Conservation (phyloP, 2,113 vertebrate species). For the Triplophysa tibetana region DNA sequence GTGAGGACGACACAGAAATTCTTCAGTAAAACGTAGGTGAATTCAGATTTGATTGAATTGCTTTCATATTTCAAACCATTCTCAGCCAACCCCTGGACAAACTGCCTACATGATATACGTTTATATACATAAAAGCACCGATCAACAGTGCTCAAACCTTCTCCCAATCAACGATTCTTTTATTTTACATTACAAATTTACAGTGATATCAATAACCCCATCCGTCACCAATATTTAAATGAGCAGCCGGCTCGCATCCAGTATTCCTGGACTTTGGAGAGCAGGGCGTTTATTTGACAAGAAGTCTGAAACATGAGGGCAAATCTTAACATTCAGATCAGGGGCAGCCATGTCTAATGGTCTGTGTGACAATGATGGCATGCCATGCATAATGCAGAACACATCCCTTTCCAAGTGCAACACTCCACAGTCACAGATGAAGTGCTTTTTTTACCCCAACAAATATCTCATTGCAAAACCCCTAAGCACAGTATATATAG, state of each 20-base stretch:
- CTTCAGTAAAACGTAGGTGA: conserved; percentile 89
- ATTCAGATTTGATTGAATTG: conserved; percentile 85
- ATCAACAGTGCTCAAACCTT: conserved; percentile 89
- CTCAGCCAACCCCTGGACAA: conserved; percentile 79
- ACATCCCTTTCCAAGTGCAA: conserved; percentile 78
- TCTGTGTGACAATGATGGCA: conserved; percentile 91
- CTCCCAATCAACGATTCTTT: conserved; percentile 55
- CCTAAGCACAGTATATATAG: conserved; percentile 89
- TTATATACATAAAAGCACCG: conserved; percentile 90
- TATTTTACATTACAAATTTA: conserved; percentile 76
- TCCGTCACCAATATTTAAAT: conserved; percentile 50
- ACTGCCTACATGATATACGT: conserved; percentile 71
- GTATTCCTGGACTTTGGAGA: conserved; percentile 43
- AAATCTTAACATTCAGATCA: conserved; percentile 98
- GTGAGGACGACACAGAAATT: conserved; percentile 94
- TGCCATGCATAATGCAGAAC: conserved; percentile 95
- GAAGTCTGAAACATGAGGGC: conserved; percentile 95
- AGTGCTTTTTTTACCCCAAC: conserved; percentile 83
- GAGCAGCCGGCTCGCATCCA: conserved; percentile 48
- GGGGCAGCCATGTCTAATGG: conserved; percentile 89
- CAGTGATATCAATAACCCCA: conserved; percentile 78
- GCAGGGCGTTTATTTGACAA: conserved; percentile 75
- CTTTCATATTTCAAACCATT: conserved; percentile 90
- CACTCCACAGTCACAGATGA: conserved; percentile 83
- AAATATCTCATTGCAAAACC: conserved; percentile 85